A percentile compares a stretch with the other conserved stretches of the same genome.
phyloP scores from a whole-genome alignment of 1,140 invertebrate genomes.

The Tribolium castaneum region DNA sequence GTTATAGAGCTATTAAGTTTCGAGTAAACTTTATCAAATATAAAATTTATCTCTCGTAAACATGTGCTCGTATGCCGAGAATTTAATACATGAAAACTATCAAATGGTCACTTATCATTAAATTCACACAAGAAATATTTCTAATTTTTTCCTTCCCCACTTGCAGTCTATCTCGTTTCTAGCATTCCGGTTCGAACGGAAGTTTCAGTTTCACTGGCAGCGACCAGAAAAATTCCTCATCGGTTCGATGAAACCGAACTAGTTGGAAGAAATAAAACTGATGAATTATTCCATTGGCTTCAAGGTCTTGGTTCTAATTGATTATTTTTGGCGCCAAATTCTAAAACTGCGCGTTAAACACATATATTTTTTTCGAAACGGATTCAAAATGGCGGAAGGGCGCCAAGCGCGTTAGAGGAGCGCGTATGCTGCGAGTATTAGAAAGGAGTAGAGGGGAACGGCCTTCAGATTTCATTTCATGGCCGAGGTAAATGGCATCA shows the following conservation, averaged over 20 bases:
- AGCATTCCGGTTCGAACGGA: neutral
- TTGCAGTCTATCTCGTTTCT: neutral
- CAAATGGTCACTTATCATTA: too few relatives aligned
- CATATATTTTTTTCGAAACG: neutral
- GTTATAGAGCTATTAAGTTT: too few relatives aligned
- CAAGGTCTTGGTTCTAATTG: constrained; percentile 18
- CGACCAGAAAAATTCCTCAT: neutral
- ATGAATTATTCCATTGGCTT: neutral
- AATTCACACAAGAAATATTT: neutral
- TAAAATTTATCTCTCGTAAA: too few relatives aligned
- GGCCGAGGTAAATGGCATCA: constrained; percentile 56
- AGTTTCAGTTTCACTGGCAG: neutral
- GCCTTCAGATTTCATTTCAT: constrained; percentile 53
- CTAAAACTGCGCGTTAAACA: too few relatives aligned
- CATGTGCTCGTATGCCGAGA: too few relatives aligned
- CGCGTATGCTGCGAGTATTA: constrained; percentile 36
- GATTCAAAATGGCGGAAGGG: neutral
- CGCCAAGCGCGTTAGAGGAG: neutral
- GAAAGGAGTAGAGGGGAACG: constrained; percentile 47
- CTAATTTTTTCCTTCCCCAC: neutral
- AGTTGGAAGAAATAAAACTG: neutral
- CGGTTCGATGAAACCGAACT: constrained; percentile 4
- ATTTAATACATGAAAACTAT: too few relatives aligned
- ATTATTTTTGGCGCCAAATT: neutral
- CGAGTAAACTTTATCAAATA: too few relatives aligned